Base-by-base conservation (phyloP, 2,888 invertebrate genomes). In the Sylvicola cinctus region DNA sequence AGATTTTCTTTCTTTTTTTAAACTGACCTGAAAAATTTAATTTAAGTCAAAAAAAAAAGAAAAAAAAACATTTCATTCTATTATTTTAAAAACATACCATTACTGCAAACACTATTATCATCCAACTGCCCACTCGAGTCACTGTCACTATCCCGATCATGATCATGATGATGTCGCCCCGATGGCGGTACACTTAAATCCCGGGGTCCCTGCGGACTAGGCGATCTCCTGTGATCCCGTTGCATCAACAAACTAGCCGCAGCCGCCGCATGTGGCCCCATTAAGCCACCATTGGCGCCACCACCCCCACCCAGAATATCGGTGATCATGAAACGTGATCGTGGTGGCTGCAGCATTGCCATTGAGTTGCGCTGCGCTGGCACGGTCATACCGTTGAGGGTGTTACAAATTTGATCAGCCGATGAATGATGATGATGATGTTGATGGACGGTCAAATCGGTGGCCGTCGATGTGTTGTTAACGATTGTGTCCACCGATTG, bases 301-400 rank as follows among this genome's bases (percentile, higher is more conserved):
- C 57, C 58, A 35, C 63, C 64, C 33, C 68, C 68, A 34, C 71
- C 72, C 44, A 85, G 64, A 49, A 85, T 85, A 56, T 85, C 85
- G 45, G 81, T 84, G 61, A 85, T 85, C 81, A 85, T 84, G 62
- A 85, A 85, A 43, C 83, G 63, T 40, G 83, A 80, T 45, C 81
- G 66, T 33, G 74, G 71, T 43, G 73, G 69, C 53, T 66, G 70
- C 51, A 67, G 63, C 55, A 65, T 65, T 56, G 63, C 65, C 65
- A 65, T 65, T 43, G 53, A 51, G 40, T 51, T 54, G 45, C 48
- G 47, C 45, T 44, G 55, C 42, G 40, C 43, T 37, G 62, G 65
- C 55, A 61, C 62, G 55, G 61, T 58, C 61, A 49, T 61, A 54
- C 52, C 56, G 52, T 46, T 53, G 52, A n/a, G n/a, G n/a, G n/a